A percentile compares a stretch with the other conserved stretches of the same genome.
Conservation (phyloP, 2,797 vertebrate species). For the Chelmon rostratus region DNA sequence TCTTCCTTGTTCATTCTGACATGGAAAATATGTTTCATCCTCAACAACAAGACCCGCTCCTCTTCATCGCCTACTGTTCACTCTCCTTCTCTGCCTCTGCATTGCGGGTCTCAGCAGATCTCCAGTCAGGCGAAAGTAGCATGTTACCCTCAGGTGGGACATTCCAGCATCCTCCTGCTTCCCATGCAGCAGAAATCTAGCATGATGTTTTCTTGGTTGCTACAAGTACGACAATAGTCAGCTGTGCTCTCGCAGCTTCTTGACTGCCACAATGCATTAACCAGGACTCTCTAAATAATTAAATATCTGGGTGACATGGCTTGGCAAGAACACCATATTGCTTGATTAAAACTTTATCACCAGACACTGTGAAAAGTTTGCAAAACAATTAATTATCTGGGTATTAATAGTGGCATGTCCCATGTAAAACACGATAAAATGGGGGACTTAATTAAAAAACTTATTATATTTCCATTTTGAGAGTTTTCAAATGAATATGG, state of each 20-base stretch:
- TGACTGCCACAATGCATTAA: conserved; percentile 80
- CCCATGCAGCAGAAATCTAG: conserved; percentile 70
- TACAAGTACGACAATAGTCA: conserved; percentile 67
- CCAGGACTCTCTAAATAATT: conserved; percentile 79
- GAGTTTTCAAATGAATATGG: conserved; percentile 72
- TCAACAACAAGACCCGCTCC: conserved; percentile 3
- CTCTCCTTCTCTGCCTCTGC: conserved; percentile 5
- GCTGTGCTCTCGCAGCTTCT: conserved; percentile 50
- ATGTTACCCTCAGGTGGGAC: conserved; percentile 78
- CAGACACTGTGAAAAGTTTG: conserved; percentile 78
- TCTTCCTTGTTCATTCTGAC: conserved; percentile 13
- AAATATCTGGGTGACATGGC: conserved; percentile 66
- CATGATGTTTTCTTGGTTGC: conserved; percentile 62
- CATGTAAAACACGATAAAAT: conserved; percentile 82
- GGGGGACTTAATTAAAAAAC: conserved; percentile 85
- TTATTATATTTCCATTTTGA: conserved; percentile 74
- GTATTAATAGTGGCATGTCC: conserved; percentile 72
- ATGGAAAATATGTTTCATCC: conserved; percentile 26
- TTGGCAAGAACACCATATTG: conserved; percentile 63
- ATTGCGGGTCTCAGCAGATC: conserved; percentile 24
- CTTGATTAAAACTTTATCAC: conserved; percentile 83
- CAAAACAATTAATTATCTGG: conserved; percentile 85
- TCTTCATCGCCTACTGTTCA: conserved; percentile 3
- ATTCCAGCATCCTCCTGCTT: conserved; percentile 60
- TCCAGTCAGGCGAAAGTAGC: conserved; percentile 62